These are phyloP conservation scores for Petrocephalus schoutedeni DNA, from an alignment of 2,797 vertebrate genomes.

Conservation along the genomic window DNA sequence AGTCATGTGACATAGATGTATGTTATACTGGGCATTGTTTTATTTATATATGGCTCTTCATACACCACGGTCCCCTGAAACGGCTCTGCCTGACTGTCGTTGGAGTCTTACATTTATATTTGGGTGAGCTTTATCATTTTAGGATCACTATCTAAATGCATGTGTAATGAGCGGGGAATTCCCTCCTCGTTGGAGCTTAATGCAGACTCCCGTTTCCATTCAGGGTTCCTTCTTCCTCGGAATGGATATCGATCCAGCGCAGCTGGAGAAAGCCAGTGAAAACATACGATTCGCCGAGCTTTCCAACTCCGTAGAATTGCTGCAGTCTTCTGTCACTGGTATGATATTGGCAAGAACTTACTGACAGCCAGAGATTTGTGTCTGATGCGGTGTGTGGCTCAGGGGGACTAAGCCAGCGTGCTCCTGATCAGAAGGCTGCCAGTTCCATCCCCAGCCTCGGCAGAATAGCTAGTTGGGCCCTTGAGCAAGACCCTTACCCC, in stretches of 20 bases:
- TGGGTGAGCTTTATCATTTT: neutral
- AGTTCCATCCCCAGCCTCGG: neutral
- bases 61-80: neutral
- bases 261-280: conserved; percentile 68
- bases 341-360: conserved; percentile 13
- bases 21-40: neutral
- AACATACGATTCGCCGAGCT: conserved; percentile 72
- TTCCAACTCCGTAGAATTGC: conserved; percentile 62
- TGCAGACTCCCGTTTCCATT: conserved; percentile 1
- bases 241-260: conserved; percentile 71
- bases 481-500: neutral
- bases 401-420: neutral
- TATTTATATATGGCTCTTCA: neutral
- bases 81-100: neutral
- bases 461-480: neutral
- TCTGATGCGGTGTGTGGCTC: neutral
- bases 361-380: neutral
- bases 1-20: neutral
- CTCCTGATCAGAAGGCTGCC: neutral
- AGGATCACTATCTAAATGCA: neutral
- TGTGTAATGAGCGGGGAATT: neutral
- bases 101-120: neutral
- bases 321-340: conserved; percentile 78
- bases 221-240: conserved; percentile 74
- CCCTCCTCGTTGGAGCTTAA: neutral